These are phyloP conservation scores for Thumatha senex DNA, from an alignment of 2,888 invertebrate species.

Conservation along the genomic window DNA sequence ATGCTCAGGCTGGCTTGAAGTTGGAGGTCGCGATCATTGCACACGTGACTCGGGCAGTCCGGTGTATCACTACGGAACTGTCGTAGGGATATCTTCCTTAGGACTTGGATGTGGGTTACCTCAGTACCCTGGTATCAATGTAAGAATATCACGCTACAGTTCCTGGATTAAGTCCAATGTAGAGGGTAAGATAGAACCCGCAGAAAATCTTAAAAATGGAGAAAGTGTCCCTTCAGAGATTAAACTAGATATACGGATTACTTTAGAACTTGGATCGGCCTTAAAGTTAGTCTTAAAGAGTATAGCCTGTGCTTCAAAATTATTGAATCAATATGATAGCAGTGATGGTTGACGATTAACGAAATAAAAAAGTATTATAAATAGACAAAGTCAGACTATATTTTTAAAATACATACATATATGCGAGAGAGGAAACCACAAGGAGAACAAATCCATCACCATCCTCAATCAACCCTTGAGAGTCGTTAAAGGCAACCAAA, in stretches of 20 bases:
- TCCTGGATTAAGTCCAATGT: not conserved
- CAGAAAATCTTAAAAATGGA: not conserved
- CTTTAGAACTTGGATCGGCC: not conserved
- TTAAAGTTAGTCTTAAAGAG: not conserved
- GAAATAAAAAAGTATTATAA: too few relatives aligned
- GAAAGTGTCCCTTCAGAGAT: not conserved
- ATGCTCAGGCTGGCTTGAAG: not conserved
- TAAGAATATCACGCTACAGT: not conserved
- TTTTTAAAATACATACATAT: too few relatives aligned
- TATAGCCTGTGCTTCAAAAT: too few relatives aligned
- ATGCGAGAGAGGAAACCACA: too few relatives aligned
- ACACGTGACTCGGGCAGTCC: not conserved
- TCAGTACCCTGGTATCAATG: not conserved
- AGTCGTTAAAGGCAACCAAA: too few relatives aligned
- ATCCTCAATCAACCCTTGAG: too few relatives aligned
- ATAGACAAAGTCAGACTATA: too few relatives aligned
- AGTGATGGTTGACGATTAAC: too few relatives aligned
- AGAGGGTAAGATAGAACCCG: too few relatives aligned
- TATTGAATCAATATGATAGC: too few relatives aligned
- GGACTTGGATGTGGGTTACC: not conserved
- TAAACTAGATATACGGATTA: not conserved
- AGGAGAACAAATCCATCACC: too few relatives aligned
- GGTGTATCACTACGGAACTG: not conserved
- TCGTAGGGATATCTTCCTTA: not conserved
- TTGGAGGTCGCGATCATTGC: constrained; percentile 1